phyloP scores from a whole-genome alignment of 2,797 vertebrate species.

The Typhlichthys eigenmanni region DNA sequence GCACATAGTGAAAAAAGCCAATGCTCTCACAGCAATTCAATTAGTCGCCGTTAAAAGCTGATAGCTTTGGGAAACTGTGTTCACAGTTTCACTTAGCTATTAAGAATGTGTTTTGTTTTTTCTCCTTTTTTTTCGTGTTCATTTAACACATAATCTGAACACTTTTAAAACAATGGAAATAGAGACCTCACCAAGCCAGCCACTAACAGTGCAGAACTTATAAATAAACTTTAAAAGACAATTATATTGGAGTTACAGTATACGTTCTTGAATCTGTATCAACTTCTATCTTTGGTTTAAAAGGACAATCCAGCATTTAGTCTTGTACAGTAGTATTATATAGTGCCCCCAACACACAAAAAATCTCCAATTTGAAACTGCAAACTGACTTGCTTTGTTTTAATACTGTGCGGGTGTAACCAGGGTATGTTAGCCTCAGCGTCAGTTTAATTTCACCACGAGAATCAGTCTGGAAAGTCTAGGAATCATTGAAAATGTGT shows the following conservation, averaged over 20 bases:
- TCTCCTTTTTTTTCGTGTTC: conserved; percentile 22
- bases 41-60: conserved; percentile 77
- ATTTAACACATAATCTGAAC: conserved; percentile 35
- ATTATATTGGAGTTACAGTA: conserved; percentile 3
- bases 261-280: no score
- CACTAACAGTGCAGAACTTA: conserved; percentile 13
- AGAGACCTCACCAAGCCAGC: conserved; percentile 21
- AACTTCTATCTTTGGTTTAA: no score
- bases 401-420: no score
- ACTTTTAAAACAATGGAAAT: conserved; percentile 20
- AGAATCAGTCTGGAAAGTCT: no score
- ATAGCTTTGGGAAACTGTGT: conserved; percentile 76
- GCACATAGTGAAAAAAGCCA: conserved; percentile 78
- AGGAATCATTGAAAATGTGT: no score
- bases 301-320: no score
- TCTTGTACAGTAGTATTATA: no score
- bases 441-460: no score
- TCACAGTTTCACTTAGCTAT: conserved; percentile 72
- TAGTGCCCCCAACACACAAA: no score
- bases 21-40: conserved; percentile 79
- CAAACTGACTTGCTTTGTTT: no score
- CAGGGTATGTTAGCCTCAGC: no score
- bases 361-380: no score
- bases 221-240: conserved; percentile 6
- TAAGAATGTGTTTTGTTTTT: conserved; percentile 39